A percentile compares a stretch with the other conserved stretches of the same genome.
These are phyloP conservation scores for Colinus virginianus DNA, from an alignment of 2,113 vertebrate species.

Conservation along the genomic window DNA sequence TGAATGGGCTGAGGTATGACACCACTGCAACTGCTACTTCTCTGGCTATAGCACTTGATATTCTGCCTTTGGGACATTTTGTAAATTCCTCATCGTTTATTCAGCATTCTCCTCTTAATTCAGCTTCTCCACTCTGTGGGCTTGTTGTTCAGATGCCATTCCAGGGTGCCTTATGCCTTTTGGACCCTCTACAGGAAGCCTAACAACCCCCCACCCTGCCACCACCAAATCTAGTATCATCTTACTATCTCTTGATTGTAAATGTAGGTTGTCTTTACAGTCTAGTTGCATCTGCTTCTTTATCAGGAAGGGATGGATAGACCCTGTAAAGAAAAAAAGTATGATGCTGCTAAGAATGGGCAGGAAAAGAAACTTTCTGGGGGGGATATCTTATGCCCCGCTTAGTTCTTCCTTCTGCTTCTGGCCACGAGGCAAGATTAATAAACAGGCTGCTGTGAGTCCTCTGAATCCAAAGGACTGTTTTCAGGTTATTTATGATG, in stretches of 20 bases:
- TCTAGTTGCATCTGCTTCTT: fast-evolving
- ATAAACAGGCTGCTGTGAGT: not conserved
- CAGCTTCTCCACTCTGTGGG: not conserved
- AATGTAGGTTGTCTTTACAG: not conserved
- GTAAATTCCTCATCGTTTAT: not conserved
- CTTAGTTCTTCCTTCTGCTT: not conserved
- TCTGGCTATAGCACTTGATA: not conserved
- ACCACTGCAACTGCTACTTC: not conserved
- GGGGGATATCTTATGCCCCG: not conserved
- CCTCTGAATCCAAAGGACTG: not conserved
- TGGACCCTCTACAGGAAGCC: not conserved
- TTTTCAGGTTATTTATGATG: not conserved
- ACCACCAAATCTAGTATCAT: not conserved
- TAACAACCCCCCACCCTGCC: not conserved
- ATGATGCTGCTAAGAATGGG: not conserved
- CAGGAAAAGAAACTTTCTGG: not conserved
- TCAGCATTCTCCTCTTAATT: not conserved
- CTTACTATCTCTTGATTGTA: not conserved
- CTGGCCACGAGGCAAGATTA: not conserved
- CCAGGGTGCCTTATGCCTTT: not conserved
- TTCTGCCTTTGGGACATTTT: not conserved
- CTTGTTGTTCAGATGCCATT: not conserved
- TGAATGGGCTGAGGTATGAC: not conserved
- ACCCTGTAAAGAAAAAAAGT: not conserved
- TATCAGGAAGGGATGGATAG: not conserved